These are phyloP conservation scores for Trileptium ribeirensis DNA, from an alignment of 2,888 invertebrate genomes.

Conservation along the genomic window DNA sequence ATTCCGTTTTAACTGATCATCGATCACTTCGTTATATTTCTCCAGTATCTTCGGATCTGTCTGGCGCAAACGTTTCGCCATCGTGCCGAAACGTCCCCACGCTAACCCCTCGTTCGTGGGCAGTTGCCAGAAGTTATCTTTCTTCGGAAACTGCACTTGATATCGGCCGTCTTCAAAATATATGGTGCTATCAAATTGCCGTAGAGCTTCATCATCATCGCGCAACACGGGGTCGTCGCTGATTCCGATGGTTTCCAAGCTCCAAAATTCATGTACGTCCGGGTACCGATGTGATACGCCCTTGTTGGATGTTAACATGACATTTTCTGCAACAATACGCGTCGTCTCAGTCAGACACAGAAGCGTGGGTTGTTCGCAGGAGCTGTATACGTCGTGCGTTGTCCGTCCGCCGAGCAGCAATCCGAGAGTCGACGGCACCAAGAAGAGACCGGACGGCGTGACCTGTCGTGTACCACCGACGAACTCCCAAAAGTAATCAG, in stretches of 20 bases:
- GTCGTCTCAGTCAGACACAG: not conserved
- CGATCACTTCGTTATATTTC: conserved; percentile 23
- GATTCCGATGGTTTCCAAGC: not conserved
- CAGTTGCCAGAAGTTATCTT: not conserved
- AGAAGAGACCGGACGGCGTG: not conserved
- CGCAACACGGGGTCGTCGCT: not conserved
- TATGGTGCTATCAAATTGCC: not conserved
- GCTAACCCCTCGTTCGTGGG: not conserved
- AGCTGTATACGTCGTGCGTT: not conserved
- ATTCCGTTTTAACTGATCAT: conserved; percentile 11
- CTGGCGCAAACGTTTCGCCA: not conserved
- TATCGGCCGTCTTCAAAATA: not conserved
- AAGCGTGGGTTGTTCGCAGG: not conserved
- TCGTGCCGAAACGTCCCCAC: not conserved
- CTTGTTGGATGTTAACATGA: not conserved
- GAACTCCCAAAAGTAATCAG: not conserved
- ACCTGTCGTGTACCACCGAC: not conserved
- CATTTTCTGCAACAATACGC: not conserved
- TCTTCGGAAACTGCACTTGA: not conserved
- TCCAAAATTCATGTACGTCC: not conserved
- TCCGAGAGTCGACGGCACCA: not conserved
- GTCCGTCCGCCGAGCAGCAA: not conserved
- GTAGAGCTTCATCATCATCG: not conserved
- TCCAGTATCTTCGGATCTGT: conserved; percentile 5
- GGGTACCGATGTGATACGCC: not conserved